Conservation (phyloP, 2,113 vertebrate species). For the Bujurquina vittata region DNA sequence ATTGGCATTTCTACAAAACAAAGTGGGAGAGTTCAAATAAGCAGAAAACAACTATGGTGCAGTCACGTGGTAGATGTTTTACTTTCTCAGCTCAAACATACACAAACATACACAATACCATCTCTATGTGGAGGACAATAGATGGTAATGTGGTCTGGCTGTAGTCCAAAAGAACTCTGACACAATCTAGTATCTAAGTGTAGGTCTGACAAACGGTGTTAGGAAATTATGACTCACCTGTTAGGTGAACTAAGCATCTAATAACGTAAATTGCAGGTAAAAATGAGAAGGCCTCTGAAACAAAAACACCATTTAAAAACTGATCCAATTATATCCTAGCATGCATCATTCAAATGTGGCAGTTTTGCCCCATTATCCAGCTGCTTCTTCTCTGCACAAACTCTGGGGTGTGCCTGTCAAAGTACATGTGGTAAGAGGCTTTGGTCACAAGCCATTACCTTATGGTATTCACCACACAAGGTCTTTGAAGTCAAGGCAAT, state of each 20-base stretch:
- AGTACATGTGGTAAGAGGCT: conserved; percentile 10
- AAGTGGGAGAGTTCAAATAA: neutral
- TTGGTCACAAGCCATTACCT: conserved; percentile 22
- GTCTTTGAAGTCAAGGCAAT: conserved; percentile 46
- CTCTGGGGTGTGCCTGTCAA: neutral
- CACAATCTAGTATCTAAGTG: neutral
- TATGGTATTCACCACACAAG: neutral
- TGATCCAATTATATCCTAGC: neutral
- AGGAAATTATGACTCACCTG: conserved; percentile 15
- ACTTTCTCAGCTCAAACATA: neutral
- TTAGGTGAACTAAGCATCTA: neutral
- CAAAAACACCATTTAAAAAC: neutral
- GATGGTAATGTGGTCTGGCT: conserved; percentile 6
- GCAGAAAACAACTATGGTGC: neutral
- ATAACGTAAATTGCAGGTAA: neutral
- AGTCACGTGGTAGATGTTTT: neutral
- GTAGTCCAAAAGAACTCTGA: neutral
- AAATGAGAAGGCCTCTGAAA: neutral
- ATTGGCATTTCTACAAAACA: neutral
- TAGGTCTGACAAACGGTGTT: neutral
- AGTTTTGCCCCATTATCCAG: neutral
- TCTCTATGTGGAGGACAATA: neutral
- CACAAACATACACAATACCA: neutral
- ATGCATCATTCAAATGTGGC: neutral
- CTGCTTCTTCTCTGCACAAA: neutral